Evolutionary conservation across 2,888 invertebrate species (phyloP), one percentile per base, ranked within the genome.

Genomic region (Marasmarcha lunaedactyla): DNA sequence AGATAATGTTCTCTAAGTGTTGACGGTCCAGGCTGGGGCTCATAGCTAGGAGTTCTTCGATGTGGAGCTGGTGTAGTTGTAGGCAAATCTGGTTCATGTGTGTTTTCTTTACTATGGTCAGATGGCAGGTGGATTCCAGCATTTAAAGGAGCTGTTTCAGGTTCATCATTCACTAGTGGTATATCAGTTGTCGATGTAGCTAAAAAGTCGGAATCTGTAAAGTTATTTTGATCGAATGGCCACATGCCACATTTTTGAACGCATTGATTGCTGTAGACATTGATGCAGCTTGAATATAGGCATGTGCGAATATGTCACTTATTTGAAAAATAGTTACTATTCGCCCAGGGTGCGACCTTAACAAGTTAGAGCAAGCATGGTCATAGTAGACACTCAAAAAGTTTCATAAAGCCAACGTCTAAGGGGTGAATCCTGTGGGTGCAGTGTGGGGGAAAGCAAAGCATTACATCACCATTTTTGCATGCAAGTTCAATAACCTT

Each of bases 361-460:
- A 46, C 51, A 52, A 52, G n/a, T 35, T 40, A 14, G 46, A 35
- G 26, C 26, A 36, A 36, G 47, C 49, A 36, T 49, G 47, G 15
- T 48, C 47, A 41, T 52, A 25, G 42, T 47, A 52, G 11, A 25
- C 36, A 40, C 49, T 52, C 1, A 50, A 34, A 7, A 10, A 50
- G 49, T 35, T 37, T 48, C 51, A 51, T 50, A 20, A 51, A 50
- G 6, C 35, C 46, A 40, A 50, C 48, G 41, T 50, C 49, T 11
- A 41, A 34, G 11, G 45, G 39, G 40, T 47, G 41, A 15, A 45
- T 27, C 26, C 37, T 43, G 15, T 50, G 46, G 9, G 47, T 50
- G 46, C 47, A 47, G 35, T 52, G 52, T n/a, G n/a, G n/a, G n/a
- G 47, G 49, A 42, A 51, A 48, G 42, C 49, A 49, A 42, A 48